phyloP scores from a whole-genome alignment of 2,113 vertebrate species.

The Paramisgurnus dabryanus region DNA sequence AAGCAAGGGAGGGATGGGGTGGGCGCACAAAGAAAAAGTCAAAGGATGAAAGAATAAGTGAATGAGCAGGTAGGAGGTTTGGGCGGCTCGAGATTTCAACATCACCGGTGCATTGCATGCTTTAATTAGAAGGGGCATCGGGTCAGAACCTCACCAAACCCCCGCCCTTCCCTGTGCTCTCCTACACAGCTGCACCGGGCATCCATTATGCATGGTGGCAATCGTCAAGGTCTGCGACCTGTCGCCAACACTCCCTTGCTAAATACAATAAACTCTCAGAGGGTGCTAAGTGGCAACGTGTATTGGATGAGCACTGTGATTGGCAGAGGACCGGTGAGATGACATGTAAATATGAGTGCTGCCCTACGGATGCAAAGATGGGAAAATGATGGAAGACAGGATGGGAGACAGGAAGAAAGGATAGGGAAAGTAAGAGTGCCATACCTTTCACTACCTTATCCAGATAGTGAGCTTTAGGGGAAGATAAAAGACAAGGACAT shows the following conservation, averaged over 20 bases:
- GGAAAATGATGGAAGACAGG: conserved; percentile 25
- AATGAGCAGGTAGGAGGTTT: conserved; percentile 55
- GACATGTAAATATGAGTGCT: not conserved
- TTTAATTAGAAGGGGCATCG: conserved; percentile 72
- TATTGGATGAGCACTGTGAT: not conserved
- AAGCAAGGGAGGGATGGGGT: not conserved
- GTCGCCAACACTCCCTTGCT: conserved; percentile 37
- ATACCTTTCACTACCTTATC: conserved; percentile 99
- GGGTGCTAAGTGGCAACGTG: conserved; percentile 67
- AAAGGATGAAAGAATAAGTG: conserved; percentile 7
- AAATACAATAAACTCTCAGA: conserved; percentile 35
- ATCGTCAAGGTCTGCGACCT: conserved; percentile 51
- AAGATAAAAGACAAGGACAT: conserved; percentile 99
- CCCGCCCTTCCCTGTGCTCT: not conserved
- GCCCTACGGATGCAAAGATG: conserved; percentile 11
- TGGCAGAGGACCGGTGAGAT: not conserved
- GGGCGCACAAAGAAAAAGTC: conserved; percentile 40
- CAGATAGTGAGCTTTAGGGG: conserved; percentile 98
- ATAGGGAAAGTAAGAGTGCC: conserved; percentile 86
- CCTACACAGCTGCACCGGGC: conserved; percentile 62
- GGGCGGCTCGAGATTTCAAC: conserved; percentile 55
- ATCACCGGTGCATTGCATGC: conserved; percentile 66
- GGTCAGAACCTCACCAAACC: conserved; percentile 65
- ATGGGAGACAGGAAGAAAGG: conserved; percentile 20
- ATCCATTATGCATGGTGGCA: conserved; percentile 69